Percentiles rank a stretch among this genome's conserved stretches.
Conservation (phyloP, 2,113 vertebrate species). For the Andinoacara biseriatus region DNA sequence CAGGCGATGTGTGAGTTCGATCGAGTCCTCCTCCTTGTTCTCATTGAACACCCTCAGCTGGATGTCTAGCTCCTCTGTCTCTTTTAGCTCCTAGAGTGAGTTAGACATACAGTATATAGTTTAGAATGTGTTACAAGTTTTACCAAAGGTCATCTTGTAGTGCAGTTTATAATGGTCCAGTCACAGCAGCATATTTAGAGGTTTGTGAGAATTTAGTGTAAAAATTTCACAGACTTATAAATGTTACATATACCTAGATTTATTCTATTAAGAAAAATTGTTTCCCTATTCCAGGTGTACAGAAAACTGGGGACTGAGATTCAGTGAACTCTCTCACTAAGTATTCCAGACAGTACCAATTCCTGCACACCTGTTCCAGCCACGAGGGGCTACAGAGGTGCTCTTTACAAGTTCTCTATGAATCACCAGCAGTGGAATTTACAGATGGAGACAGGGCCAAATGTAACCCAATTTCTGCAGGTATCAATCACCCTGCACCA, state of each 20-base stretch:
- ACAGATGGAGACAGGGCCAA: slow-evolving; percentile 73
- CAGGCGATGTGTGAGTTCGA: slow-evolving; percentile 94
- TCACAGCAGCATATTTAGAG: rapidly evolving
- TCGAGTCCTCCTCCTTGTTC: slow-evolving; percentile 96
- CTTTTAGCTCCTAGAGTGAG: slow-evolving; percentile 89
- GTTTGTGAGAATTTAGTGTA: not conserved
- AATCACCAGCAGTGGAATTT: slow-evolving; percentile 76
- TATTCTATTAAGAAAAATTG: not conserved
- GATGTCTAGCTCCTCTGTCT: slow-evolving; percentile 98
- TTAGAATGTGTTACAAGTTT: not conserved
- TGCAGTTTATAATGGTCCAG: not conserved
- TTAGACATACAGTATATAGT: not conserved
- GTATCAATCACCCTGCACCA: slow-evolving; percentile 77
- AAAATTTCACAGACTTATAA: not conserved
- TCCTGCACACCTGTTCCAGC: slow-evolving; percentile 72
- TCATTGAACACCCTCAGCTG: slow-evolving; percentile 98
- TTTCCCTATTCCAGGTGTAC: slow-evolving; percentile 30
- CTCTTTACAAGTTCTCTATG: slow-evolving; percentile 74
- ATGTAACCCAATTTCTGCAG: slow-evolving; percentile 81
- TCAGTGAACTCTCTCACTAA: slow-evolving; percentile 39
- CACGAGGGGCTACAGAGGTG: slow-evolving; percentile 61
- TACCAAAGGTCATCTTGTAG: slow-evolving; percentile 1
- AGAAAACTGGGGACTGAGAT: slow-evolving; percentile 12
- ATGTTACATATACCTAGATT: not conserved
- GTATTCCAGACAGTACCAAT: slow-evolving; percentile 52